phyloP scores from a whole-genome alignment of 2,113 vertebrate species.

The Lethenteron reissneri region DNA sequence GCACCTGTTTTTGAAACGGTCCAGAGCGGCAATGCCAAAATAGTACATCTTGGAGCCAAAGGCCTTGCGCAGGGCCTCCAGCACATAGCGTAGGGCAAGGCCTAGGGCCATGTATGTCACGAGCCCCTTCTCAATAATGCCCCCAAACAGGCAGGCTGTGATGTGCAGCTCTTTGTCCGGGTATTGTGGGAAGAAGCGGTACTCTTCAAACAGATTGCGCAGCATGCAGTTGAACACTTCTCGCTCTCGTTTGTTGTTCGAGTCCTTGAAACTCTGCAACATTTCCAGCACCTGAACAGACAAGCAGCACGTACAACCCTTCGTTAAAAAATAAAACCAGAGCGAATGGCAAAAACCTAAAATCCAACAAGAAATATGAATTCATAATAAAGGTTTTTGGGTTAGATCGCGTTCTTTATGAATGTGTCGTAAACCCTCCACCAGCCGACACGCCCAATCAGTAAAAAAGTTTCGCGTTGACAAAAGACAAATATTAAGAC shows the following conservation, averaged over 20 bases:
- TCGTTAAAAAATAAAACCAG: too few species aligned
- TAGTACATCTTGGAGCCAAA: constrained; percentile 99
- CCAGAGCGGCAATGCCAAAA: constrained; percentile 94
- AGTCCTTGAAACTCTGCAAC: constrained; percentile 96
- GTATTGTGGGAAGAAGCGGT: constrained; percentile 93
- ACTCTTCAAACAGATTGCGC: constrained; percentile 91
- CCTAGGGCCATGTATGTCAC: constrained; percentile 96
- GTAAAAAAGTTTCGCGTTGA: too few species aligned
- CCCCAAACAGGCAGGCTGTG: constrained; percentile 90
- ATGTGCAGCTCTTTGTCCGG: constrained; percentile 98
- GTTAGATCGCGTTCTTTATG: too few species aligned
- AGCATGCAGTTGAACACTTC: constrained; percentile 99
- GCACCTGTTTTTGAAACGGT: constrained; percentile 98
- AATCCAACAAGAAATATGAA: too few species aligned
- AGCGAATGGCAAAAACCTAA: too few species aligned
- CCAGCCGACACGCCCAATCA: too few species aligned
- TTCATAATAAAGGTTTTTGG: too few species aligned
- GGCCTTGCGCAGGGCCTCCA: constrained; percentile 94
- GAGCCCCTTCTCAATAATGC: constrained; percentile 93
- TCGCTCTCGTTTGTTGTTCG: constrained; percentile 76
- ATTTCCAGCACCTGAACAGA: constrained; percentile 72
- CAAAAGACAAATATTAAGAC: too few species aligned
- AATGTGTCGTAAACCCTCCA: too few species aligned
- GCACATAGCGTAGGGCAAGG: constrained; percentile 77
- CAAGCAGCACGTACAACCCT: neutral